Percentiles rank a stretch among this genome's conserved stretches.
Evolutionary conservation across 2,797 vertebrate genomes (phyloP).

Genomic region (Bradypodion pumilum): DNA sequence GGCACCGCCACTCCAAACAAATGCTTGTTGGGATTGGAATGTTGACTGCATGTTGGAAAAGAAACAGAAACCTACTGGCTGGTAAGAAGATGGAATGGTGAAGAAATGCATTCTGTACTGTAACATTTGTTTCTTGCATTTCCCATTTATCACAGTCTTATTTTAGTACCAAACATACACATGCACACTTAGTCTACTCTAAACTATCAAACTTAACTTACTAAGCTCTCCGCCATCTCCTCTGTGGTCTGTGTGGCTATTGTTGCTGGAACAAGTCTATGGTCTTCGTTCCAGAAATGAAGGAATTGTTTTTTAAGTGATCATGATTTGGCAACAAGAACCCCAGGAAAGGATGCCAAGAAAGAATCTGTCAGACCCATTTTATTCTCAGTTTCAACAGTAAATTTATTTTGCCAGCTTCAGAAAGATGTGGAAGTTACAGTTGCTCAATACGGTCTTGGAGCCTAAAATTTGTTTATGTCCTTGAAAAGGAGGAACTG

Average conservation of each 20-base stretch:
- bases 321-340: constrained; percentile 57
- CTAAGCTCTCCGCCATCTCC: constrained; percentile 8
- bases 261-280: constrained; percentile 39
- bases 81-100: neutral
- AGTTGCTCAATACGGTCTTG: constrained; percentile 50
- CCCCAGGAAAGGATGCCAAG: constrained; percentile 47
- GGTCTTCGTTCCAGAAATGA: constrained; percentile 22
- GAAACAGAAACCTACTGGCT: neutral
- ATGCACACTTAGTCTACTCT: neutral
- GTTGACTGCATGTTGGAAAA: neutral
- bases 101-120: neutral
- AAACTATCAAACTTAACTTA: neutral
- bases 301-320: constrained; percentile 50
- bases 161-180: neutral
- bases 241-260: constrained; percentile 11
- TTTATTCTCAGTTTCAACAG: constrained; percentile 61
- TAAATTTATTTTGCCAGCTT: constrained; percentile 66
- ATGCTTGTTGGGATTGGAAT: neutral
- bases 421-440: constrained; percentile 40
- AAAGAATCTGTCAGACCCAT: constrained; percentile 57
- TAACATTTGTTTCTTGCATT: neutral
- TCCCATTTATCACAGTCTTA: neutral
- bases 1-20: no score
- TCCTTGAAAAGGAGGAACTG: constrained; percentile 40
- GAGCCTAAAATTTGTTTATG: constrained; percentile 55